Percentiles rank a stretch among this genome's conserved stretches.
phyloP scores from a whole-genome alignment of 2,797 vertebrate genomes.

The Valencia hispanica region DNA sequence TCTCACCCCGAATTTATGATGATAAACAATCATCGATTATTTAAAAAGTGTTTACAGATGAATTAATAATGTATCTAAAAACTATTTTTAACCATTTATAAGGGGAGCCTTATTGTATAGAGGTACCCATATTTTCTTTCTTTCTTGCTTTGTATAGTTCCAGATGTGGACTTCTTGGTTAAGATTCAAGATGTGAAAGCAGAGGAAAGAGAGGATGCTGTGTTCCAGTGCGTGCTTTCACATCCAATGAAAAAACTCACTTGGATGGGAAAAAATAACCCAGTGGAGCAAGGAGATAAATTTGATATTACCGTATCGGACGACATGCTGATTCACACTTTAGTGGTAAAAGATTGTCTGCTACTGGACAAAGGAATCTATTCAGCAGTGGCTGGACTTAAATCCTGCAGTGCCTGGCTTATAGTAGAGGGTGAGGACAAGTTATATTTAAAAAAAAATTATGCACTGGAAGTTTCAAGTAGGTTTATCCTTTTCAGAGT shows the following conservation, averaged over 20 bases:
- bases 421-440: slow-evolving; percentile 83
- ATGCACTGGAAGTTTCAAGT: not conserved
- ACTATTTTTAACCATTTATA: no score
- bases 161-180: slow-evolving; percentile 77
- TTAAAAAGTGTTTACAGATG: no score
- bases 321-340: slow-evolving; percentile 85
- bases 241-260: slow-evolving; percentile 74
- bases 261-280: slow-evolving; percentile 83
- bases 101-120: no score
- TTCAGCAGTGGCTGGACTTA: slow-evolving; percentile 76
- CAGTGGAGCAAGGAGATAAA: slow-evolving; percentile 78
- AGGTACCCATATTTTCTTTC: no score
- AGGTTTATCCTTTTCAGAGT: not conserved
- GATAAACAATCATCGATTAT: no score
- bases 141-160: slow-evolving; percentile 57
- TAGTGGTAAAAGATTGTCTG: slow-evolving; percentile 81
- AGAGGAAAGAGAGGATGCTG: slow-evolving; percentile 79
- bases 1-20: no score
- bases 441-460: slow-evolving; percentile 8
- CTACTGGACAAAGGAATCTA: slow-evolving; percentile 87
- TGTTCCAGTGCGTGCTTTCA: slow-evolving; percentile 84
- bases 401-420: slow-evolving; percentile 87
- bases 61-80: no score
- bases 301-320: slow-evolving; percentile 83
- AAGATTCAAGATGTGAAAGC: slow-evolving; percentile 82